Base-by-base conservation (phyloP, 1,140 invertebrate species). In the Papilio aristodemus region DNA sequence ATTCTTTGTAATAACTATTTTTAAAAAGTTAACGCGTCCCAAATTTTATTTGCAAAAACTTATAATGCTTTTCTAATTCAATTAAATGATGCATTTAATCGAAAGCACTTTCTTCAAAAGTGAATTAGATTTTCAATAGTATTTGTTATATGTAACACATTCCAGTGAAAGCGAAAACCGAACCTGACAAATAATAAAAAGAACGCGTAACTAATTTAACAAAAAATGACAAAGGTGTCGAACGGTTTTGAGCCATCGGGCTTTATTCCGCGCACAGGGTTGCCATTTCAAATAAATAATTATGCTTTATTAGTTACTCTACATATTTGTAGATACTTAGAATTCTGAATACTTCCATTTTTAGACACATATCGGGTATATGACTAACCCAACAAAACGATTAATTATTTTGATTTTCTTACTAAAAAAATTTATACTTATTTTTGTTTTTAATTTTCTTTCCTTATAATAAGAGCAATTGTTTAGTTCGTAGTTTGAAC, bases 151-250 rank as follows among this genome's bases (percentile, higher is more conserved):
- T 70, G 72, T 66, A 22, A 77, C 76, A 83, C 72, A 79, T 75
- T 67, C 58, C 73, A 80, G 84, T 83, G 83, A 87, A 86, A 87
- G 83, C 74, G 82, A 83, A 86, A 81, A 70, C 67, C 68, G 54
- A 62, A 50, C 37, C 57, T 50, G 9, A 54, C 62, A 73, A 80
- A 79, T 75, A 77, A 71, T 74, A 82, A 87, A 80, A 82, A 78
- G 69, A 70, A 69, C 8, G 63, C 27, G 27, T 25, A 50, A 36
- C 22, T 46, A 17, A 50, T 46, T 66, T 14, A 32, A 50, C 25
- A 66, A 66, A 64, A 66, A 66, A 4, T 54, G 25, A 66, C 63
- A 66, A 66, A 66, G 39, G 63, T 36, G 43, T 66, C 63, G 63
- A 50, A 22, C 41, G n/a, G 39, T 25, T 13, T 50, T 66, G 63